Base-by-base conservation (phyloP, 1,140 invertebrate species). In the Hylaeus volcanicus region DNA sequence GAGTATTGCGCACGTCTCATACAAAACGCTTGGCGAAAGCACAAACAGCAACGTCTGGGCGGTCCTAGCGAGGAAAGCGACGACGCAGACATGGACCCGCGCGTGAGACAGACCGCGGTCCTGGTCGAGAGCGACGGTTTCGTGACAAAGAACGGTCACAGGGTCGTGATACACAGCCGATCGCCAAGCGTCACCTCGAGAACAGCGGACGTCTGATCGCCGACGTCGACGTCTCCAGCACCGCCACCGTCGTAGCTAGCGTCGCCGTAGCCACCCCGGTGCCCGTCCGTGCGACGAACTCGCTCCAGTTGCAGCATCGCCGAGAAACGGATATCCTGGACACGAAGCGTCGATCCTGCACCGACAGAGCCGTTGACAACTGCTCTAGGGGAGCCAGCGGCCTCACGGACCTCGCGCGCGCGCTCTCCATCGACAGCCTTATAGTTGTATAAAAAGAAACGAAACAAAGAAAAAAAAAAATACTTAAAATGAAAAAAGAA, bases 1-100 rank as follows among this genome's bases (percentile, higher is more conserved):
- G 98, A 99, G 91, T 99, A 98, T 93, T 98, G 98, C 93, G 98
- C 98, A 77, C 95, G 97, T 78, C 95, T 99, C 39, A 99, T 99
- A 88, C 98, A 99, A 93, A 97, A 97, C 89, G 97, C 98, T 68
- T 99, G 98, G 97, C 95, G 97, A 41, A 97, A 97, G 91, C 97
- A 97, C 91, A 97, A 97, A 89, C 94, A 96, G 90, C 95, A 95
- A 81, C 94, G 94, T 80, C 93, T 94, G 56, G 94, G 94, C 83
- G 94, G 93, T 55, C 91, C 91, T 9, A 90, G 91, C 79, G 94
- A 92, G 71, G 94, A 94, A 69, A 94, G 92, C 84, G 94, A 94
- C 70, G 93, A 93, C 79, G 76, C 91, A 6, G 92, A 93, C 45
- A 90, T 88, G 48, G 92, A 93, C 71, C 92, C 93, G 2, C 90